Conservation (phyloP, 2,888 invertebrate genomes). For the Microctonus aethiopoides region DNA sequence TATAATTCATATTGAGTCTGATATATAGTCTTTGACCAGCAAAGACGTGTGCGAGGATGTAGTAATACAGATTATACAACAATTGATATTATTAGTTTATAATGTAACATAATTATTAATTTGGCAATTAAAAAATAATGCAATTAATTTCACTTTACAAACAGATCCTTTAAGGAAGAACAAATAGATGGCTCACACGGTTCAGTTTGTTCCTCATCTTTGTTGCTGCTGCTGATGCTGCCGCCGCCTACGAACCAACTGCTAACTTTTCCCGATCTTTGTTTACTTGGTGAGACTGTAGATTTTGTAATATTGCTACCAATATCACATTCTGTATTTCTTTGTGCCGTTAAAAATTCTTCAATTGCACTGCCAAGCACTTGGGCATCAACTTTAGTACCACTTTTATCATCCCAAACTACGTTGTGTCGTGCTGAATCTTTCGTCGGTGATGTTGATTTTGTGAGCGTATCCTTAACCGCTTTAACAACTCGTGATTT, state of each 20-base stretch:
- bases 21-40: slow-evolving; percentile 17
- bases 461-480: slow-evolving; percentile 65
- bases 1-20: not conserved
- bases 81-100: not conserved
- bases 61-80: not conserved
- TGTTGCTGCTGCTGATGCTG: slow-evolving; percentile 70
- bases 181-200: slow-evolving; percentile 85
- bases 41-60: slow-evolving; percentile 1
- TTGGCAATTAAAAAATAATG: not conserved
- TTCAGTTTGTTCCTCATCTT: slow-evolving; percentile 76
- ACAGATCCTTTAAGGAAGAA: slow-evolving; percentile 86
- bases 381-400: slow-evolving; percentile 80
- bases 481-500: slow-evolving; percentile 69
- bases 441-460: slow-evolving; percentile 45
- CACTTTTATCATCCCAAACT: slow-evolving; percentile 81
- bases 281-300: slow-evolving; percentile 64
- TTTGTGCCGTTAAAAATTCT: slow-evolving; percentile 78
- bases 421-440: slow-evolving; percentile 70
- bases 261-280: slow-evolving; percentile 54
- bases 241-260: slow-evolving; percentile 62
- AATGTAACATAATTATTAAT: not conserved
- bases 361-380: slow-evolving; percentile 86
- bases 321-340: slow-evolving; percentile 67
- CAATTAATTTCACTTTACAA: slow-evolving; percentile 76
- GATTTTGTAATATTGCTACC: slow-evolving; percentile 53